Base-by-base conservation (phyloP, 2,113 vertebrate genomes). In the Strix uralensis region DNA sequence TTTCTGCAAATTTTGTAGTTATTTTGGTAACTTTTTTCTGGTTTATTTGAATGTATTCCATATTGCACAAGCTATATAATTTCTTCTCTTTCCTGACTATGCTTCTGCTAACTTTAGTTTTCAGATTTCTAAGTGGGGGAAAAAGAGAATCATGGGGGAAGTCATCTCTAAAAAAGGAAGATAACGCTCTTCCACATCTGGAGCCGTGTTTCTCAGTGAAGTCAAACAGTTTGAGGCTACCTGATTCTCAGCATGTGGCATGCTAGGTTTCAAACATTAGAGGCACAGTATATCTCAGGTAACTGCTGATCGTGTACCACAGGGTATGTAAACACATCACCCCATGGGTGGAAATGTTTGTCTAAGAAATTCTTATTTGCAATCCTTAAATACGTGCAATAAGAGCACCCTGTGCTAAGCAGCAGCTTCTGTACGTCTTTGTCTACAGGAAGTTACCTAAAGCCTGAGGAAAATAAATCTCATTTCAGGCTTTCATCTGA, bases 331-430 rank as follows among this genome's bases (percentile, higher is more conserved):
- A 95, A 95, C 91, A 95, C 66, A 73, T 95, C 81, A 73, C 78
- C 81, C 77, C 81, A 66, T 34, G 78, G 84, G 20, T 95, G 96
- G 86, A 95, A 94, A 87, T 85, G 38, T 70, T 95, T 96, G 91
- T 61, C 66, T 42, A 42, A 87, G 65, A 49, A 86, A n/a, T 40
- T 2, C 49, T 88, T 67, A 20, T 55, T 89, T 94, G 34, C 84
- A 51, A 1, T 73, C 83, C 32, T 85, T 80, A 91, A 95, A 91
- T 77, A 66, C 0, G 1, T 8, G 58, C 70, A 91, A 5, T 61
- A 23, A 89, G 77, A 0, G 40, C 66, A 57, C 49, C 61, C 73
- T 62, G 73, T 94, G 81, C 40, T 94, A 34, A 80, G 73, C 77
- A 73, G 81, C 46, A 49, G 81, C 91, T 66, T 90, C 92, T 95